phyloP scores from a whole-genome alignment of 2,113 vertebrate species.

The Lonchura striata region DNA sequence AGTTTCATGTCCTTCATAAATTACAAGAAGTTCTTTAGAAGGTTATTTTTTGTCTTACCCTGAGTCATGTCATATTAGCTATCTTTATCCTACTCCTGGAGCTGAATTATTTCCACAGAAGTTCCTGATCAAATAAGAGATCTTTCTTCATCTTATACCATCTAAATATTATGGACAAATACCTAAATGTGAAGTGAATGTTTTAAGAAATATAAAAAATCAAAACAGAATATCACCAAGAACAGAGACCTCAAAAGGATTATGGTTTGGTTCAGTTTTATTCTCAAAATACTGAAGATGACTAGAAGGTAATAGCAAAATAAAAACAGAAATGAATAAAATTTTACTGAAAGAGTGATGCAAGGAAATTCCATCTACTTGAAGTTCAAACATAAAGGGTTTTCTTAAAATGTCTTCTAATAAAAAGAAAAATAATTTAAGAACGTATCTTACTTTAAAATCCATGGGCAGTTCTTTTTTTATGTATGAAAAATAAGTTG shows the following conservation, averaged over 20 bases:
- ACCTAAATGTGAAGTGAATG: neutral
- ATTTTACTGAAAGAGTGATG: neutral
- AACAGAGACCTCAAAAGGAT: neutral
- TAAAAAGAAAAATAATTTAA: neutral
- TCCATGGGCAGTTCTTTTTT: neutral
- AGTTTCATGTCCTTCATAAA: neutral
- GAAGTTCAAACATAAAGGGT: neutral
- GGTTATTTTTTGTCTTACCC: neutral
- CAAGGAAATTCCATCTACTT: neutral
- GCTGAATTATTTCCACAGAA: neutral
- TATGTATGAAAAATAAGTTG: neutral
- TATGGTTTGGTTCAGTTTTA: neutral
- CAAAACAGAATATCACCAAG: neutral
- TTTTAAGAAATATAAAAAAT: neutral
- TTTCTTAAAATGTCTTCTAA: neutral
- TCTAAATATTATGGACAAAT: neutral
- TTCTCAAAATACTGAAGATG: neutral
- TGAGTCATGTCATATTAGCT: neutral
- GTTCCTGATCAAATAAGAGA: neutral
- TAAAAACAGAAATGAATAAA: neutral
- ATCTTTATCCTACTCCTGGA: neutral
- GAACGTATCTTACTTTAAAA: neutral
- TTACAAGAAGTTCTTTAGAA: neutral
- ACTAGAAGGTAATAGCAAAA: neutral
- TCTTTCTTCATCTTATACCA: neutral